Conservation (phyloP, 2,797 vertebrate species). For the Lepilemur ruficaudatus region DNA sequence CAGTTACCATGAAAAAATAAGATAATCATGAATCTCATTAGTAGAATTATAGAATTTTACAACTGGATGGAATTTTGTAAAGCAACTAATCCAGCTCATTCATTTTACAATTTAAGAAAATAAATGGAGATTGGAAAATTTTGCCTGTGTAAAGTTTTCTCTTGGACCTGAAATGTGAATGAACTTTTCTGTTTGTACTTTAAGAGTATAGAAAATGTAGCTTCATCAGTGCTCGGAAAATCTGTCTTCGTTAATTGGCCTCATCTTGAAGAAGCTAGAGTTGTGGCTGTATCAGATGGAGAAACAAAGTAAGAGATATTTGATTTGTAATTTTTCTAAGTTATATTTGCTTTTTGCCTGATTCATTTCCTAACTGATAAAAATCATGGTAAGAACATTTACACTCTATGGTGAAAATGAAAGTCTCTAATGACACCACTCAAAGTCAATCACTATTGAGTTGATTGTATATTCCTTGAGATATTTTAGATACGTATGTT, state of each 20-base stretch:
- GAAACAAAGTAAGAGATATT: slow-evolving; percentile 91
- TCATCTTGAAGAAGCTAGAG: slow-evolving; percentile 96
- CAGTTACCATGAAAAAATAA: slow-evolving; percentile 29
- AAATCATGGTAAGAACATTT: slow-evolving; percentile 22
- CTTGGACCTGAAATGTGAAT: background rate
- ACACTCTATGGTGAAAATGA: background rate
- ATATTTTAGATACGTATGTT: slow-evolving; percentile 20
- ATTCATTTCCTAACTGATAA: slow-evolving; percentile 25
- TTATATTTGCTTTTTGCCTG: slow-evolving; percentile 21
- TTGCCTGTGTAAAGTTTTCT: slow-evolving; percentile 52
- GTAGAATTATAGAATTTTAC: background rate
- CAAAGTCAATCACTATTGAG: background rate
- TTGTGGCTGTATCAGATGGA: slow-evolving; percentile 94
- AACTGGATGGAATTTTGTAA: slow-evolving; percentile 8
- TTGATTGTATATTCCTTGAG: background rate
- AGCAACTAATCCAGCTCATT: background rate
- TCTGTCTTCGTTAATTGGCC: slow-evolving; percentile 97
- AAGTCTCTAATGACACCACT: background rate
- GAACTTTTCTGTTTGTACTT: slow-evolving; percentile 65
- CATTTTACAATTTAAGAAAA: slow-evolving; percentile 32
- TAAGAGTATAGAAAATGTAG: slow-evolving; percentile 90
- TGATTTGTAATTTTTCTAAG: background rate
- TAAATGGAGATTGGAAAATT: slow-evolving; percentile 35
- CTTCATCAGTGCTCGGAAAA: slow-evolving; percentile 88
- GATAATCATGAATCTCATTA: background rate